These are phyloP conservation scores for Chaitophorus viminalis DNA, from an alignment of 2,888 invertebrate species.

Conservation along the genomic window DNA sequence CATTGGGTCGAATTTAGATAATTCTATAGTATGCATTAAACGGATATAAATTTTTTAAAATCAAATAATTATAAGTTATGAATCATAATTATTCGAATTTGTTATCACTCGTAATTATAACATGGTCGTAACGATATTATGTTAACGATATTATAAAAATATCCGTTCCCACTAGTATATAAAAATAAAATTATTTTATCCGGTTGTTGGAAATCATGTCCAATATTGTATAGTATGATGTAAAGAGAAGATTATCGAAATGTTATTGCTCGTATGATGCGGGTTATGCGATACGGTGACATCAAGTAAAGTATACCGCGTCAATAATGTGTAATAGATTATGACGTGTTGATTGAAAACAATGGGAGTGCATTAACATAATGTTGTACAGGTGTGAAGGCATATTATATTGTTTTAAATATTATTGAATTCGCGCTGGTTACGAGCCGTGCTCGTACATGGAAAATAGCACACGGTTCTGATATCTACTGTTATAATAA, in stretches of 20 bases:
- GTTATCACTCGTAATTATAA: no score
- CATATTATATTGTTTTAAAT: slow-evolving; percentile 1
- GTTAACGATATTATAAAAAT: no score
- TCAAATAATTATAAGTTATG: background rate
- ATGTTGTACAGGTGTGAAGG: no score
- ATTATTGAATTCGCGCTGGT: background rate
- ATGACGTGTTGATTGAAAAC: background rate
- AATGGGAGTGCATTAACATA: background rate
- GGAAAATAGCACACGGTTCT: slow-evolving; percentile 12
- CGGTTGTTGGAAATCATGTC: no score
- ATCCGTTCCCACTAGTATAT: no score
- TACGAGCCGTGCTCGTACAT: background rate
- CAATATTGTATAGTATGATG: no score
- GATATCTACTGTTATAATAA: no score
- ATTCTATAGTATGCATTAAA: background rate
- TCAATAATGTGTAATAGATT: no score
- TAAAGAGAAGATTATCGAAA: no score
- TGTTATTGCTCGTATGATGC: no score
- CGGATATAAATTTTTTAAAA: background rate
- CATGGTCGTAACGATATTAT: no score
- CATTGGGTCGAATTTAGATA: background rate
- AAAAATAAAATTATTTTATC: no score
- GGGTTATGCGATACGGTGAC: background rate
- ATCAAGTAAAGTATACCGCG: background rate
- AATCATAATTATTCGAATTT: background rate